These are phyloP conservation scores for Rhagium mordax DNA, from an alignment of 2,888 invertebrate genomes.

Conservation along the genomic window DNA sequence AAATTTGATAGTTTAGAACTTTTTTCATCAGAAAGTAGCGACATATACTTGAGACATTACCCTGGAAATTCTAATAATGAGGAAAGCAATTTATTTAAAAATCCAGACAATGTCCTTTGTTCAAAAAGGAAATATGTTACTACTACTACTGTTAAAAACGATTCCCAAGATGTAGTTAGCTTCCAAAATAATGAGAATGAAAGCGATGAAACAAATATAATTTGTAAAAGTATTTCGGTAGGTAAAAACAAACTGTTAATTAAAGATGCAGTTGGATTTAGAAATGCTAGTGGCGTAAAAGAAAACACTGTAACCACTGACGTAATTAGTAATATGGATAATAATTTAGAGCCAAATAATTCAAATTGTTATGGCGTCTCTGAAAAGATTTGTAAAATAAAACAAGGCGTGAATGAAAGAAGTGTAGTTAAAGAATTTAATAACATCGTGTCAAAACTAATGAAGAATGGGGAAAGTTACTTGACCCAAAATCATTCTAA, in stretches of 20 bases:
- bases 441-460: background rate
- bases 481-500: background rate
- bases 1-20: background rate
- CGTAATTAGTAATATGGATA: background rate
- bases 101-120: background rate
- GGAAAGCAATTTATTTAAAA: background rate
- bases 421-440: background rate
- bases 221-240: background rate
- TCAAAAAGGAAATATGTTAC: background rate
- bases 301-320: too few species aligned
- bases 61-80: background rate
- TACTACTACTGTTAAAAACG: background rate
- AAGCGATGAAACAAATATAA: background rate
- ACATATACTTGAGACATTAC: background rate
- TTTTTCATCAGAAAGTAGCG: slow-evolving; percentile 11
- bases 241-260: background rate
- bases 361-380: background rate
- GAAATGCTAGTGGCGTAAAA: too few species aligned
- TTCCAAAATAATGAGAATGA: background rate
- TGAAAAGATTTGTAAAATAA: background rate
- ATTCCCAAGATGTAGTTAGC: background rate
- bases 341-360: background rate
- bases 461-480: background rate
- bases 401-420: background rate
- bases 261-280: background rate